Conservation (phyloP, 2,113 vertebrate genomes). For the Epinephelus fuscoguttatus region DNA sequence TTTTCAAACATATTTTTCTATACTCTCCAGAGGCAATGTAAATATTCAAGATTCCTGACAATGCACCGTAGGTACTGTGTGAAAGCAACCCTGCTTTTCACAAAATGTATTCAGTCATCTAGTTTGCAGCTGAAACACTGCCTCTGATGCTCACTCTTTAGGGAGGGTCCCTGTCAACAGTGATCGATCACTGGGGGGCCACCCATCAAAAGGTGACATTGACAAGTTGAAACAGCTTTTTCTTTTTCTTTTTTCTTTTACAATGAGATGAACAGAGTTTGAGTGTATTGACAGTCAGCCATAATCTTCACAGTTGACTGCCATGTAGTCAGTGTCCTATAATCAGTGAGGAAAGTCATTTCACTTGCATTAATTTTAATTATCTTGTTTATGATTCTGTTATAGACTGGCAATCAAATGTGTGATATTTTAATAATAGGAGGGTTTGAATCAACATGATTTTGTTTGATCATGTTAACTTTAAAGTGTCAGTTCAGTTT, state of each 20-base stretch:
- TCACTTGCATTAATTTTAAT: not conserved
- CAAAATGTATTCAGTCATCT: conserved; percentile 9
- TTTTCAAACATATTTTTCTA: not conserved
- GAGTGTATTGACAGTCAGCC: not conserved
- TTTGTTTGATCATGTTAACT: not conserved
- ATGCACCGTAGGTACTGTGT: not conserved
- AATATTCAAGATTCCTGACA: not conserved
- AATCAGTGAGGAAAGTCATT: not conserved
- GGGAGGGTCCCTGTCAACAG: conserved; percentile 28
- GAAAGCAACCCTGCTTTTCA: not conserved
- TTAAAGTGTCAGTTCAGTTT: not conserved
- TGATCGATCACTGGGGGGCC: conserved; percentile 44
- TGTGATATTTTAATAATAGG: not conserved
- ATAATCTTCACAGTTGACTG: not conserved
- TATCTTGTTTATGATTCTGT: not conserved
- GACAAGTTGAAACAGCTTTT: conserved; percentile 41
- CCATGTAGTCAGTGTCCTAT: no score
- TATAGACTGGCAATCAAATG: not conserved
- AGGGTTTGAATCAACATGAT: not conserved
- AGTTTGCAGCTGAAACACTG: not conserved
- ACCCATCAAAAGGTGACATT: conserved; percentile 57
- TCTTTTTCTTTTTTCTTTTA: not conserved
- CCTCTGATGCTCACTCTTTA: not conserved
- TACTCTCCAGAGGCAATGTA: not conserved
- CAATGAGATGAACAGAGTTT: conserved; percentile 2